These are phyloP conservation scores for Lysandra bellargus DNA, from an alignment of 2,888 invertebrate species.

Conservation along the genomic window DNA sequence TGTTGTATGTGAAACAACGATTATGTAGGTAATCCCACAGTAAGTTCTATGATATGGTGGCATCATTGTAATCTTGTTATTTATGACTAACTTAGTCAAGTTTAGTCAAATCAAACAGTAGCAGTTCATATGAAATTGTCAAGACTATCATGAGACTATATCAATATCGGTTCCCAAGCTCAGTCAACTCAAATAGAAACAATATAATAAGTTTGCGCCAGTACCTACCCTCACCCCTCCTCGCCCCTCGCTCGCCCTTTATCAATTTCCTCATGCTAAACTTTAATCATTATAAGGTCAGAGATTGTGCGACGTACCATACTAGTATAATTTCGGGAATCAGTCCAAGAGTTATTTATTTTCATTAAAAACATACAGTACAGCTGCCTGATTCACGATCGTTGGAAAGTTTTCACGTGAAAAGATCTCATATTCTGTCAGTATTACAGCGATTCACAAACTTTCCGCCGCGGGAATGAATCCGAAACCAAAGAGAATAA, in stretches of 20 bases:
- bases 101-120: neutral
- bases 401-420: no score
- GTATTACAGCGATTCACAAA: no score
- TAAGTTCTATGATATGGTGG: no score
- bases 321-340: neutral
- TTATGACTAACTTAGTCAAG: neutral
- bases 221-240: constrained; percentile 8
- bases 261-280: constrained; percentile 16
- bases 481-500: no score
- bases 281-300: constrained; percentile 20
- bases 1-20: no score
- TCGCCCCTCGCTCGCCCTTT: neutral
- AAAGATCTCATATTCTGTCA: no score
- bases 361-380: no score
- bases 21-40: no score
- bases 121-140: neutral
- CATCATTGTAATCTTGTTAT: neutral
- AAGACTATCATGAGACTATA: neutral
- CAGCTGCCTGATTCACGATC: no score
- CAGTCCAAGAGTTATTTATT: no score
- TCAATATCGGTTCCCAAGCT: neutral
- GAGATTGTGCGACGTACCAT: neutral
- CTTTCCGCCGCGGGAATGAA: no score
- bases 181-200: constrained; percentile 17
- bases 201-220: neutral